phyloP scores from a whole-genome alignment of 2,888 invertebrate genomes.

The Pandemis cinnamomeana region DNA sequence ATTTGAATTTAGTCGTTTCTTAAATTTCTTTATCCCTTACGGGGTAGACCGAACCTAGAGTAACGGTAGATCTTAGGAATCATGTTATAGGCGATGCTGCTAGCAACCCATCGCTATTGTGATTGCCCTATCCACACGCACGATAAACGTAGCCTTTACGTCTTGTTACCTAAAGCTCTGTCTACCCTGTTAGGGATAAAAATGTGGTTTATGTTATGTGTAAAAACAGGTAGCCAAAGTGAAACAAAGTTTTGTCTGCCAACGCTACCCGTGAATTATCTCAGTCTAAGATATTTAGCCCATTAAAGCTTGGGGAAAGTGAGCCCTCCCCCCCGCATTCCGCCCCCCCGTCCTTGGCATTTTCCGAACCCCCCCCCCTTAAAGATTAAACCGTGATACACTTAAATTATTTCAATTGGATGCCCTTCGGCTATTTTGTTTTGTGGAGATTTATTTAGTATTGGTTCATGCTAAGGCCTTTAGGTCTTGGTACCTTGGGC shows the following conservation, averaged over 20 bases:
- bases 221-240: neutral
- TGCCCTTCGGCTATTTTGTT: conserved; percentile 32
- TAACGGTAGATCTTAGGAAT: too few relatives aligned
- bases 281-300: conserved; percentile 80
- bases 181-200: too few relatives aligned
- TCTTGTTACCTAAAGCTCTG: too few relatives aligned
- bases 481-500: neutral
- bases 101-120: too few relatives aligned
- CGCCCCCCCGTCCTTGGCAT: conserved; percentile 44
- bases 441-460: conserved; percentile 6
- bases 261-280: conserved; percentile 68
- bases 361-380: conserved; percentile 49
- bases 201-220: too few relatives aligned
- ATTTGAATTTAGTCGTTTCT: too few relatives aligned
- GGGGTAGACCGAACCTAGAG: too few relatives aligned
- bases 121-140: too few relatives aligned
- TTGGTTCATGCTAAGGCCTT: too few relatives aligned
- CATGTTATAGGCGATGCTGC: too few relatives aligned
- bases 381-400: conserved; percentile 58
- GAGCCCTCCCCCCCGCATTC: conserved; percentile 48
- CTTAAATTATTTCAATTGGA: conserved; percentile 52
- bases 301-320: conserved; percentile 79
- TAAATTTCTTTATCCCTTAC: too few relatives aligned
- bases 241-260: conserved; percentile 48
- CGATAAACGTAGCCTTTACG: too few relatives aligned